Evolutionary conservation across 2,113 vertebrate genomes (phyloP).

Genomic region (Choloepus hoffmanni): DNA sequence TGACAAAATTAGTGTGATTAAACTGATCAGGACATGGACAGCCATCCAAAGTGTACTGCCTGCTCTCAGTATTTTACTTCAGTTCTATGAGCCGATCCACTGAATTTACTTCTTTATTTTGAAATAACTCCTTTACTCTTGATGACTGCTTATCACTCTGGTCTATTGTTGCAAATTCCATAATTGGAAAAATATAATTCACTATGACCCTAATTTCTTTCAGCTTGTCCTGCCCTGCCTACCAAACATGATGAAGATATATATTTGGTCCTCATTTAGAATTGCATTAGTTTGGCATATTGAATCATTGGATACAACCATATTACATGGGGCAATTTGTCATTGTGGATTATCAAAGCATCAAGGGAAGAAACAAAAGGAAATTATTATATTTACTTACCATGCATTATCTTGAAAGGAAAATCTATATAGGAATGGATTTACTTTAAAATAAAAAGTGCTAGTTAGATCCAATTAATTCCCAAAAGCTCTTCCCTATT

Average conservation of each 20-base stretch:
- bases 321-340: not conserved
- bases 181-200: not conserved
- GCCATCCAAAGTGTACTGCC: not conserved
- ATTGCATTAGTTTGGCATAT: conserved; percentile 24
- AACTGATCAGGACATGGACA: not conserved
- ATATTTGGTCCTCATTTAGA: not conserved
- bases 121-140: not conserved
- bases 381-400: not conserved
- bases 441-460: not conserved
- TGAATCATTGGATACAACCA: not conserved
- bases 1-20: not conserved
- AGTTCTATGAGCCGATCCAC: not conserved
- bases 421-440: conserved; percentile 37
- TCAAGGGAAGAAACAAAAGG: conserved; percentile 3
- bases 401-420: conserved; percentile 2
- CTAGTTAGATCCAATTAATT: not conserved
- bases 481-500: not conserved
- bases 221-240: not conserved
- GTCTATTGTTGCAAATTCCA: not conserved
- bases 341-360: not conserved
- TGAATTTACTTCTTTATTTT: conserved; percentile 1
- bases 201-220: not conserved
- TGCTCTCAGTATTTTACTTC: not conserved
- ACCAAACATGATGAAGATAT: not conserved
- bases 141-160: not conserved